Evolutionary conservation across 53 echinoderm and acorn worm genomes (phyloP).

Genomic region (Arbacia lixula): DNA sequence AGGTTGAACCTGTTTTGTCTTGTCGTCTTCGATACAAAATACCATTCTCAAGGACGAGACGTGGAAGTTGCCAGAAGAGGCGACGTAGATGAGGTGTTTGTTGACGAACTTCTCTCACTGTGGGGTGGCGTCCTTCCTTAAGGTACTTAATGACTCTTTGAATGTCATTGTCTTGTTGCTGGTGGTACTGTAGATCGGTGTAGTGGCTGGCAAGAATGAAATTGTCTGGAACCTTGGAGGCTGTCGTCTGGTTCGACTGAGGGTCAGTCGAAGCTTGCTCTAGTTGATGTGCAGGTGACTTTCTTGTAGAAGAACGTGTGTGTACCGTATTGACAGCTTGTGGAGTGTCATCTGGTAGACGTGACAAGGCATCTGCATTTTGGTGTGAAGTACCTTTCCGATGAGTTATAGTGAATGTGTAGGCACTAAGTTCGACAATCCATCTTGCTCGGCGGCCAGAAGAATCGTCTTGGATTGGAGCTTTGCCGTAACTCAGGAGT

Average conservation of each 20-base stretch:
- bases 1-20: neutral
- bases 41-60: neutral
- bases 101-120: neutral
- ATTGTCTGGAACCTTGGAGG: neutral
- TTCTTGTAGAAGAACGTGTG: neutral
- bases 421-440: neutral
- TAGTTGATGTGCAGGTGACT: neutral
- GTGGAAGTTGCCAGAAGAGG: conserved; percentile 1
- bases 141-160: neutral
- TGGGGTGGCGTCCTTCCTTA: neutral
- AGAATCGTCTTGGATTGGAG: neutral
- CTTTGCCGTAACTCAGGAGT: neutral
- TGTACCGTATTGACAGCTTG: conserved; percentile 2
- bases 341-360: no score
- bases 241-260: neutral
- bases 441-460: conserved; percentile 5
- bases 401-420: neutral
- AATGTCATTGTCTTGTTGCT: conserved; percentile 20
- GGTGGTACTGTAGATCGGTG: neutral
- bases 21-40: conserved; percentile 19
- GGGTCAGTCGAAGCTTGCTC: neutral
- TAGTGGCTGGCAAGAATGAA: neutral
- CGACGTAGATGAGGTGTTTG: neutral
- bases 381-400: neutral
- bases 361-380: no score